Evolutionary conservation across 2,797 vertebrate species (phyloP).

Genomic region (Neosalanx taihuensis): DNA sequence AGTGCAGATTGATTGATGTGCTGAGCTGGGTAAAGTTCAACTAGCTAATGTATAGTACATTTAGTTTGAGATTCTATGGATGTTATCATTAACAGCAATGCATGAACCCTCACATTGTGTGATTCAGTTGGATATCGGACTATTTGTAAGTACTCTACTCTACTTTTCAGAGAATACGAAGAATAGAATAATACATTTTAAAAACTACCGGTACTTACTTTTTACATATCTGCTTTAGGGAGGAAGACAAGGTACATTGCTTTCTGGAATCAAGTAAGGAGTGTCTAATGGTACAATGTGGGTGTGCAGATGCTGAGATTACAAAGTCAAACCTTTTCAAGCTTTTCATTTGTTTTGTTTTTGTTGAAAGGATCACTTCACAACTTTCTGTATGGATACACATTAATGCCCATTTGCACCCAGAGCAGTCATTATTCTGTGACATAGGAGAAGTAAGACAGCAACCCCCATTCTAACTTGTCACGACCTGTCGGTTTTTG

Average conservation of each 20-base stretch:
- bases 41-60: slow-evolving; percentile 73
- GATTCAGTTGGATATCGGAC: slow-evolving; percentile 49
- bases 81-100: slow-evolving; percentile 68
- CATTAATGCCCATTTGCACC: slow-evolving; percentile 31
- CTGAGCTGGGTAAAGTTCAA: slow-evolving; percentile 73
- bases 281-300: not conserved
- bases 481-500: slow-evolving; percentile 46
- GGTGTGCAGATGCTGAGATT: too few species aligned
- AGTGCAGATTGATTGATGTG: slow-evolving; percentile 70
- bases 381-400: slow-evolving; percentile 31
- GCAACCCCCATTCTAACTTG: slow-evolving; percentile 32
- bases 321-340: too few species aligned
- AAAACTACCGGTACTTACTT: slow-evolving; percentile 51
- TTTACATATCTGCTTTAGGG: slow-evolving; percentile 42
- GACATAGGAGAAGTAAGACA: slow-evolving; percentile 25
- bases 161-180: slow-evolving; percentile 66
- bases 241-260: slow-evolving; percentile 49
- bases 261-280: slow-evolving; percentile 50
- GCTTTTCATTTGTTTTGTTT: slow-evolving; percentile 36
- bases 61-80: slow-evolving; percentile 68
- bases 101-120: slow-evolving; percentile 51
- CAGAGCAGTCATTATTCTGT: slow-evolving; percentile 19
- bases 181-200: too few species aligned
- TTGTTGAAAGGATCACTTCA: slow-evolving; percentile 41
- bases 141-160: slow-evolving; percentile 60